Evolutionary conservation across 1,140 invertebrate genomes (phyloP), one percentile per base, ranked within the genome.

Genomic region (Drosophila pandora): DNA sequence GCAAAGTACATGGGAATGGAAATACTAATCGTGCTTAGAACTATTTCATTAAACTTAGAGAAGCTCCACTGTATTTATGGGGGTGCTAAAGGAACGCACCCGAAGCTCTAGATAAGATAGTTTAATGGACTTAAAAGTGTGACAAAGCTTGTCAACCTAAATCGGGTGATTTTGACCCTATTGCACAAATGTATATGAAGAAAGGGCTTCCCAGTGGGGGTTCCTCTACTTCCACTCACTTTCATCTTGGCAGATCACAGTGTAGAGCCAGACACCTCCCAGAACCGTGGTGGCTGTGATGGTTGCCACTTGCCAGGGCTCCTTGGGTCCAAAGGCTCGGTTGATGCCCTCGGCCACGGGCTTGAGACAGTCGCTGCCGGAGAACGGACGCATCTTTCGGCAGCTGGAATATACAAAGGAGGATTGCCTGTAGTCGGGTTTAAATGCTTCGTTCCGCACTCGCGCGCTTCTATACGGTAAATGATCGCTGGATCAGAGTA

Each of bases 261-360:
- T 94, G 91, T 95, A 95, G 2, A 96, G 77, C 93, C 94, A 96
- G 3, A 96, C 93, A 25, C 94, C 84, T 2, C 94, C 93, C 1
- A 96, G 90, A 2, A 96, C 93, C 9, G 94, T 94, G 21, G 94
- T 93, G n/a, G 95, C 94, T 17, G 96, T 96, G 77, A 95, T 94
- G 6, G 94, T 93, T 1, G 94, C 95, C 68, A 96, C 95, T 92
- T 96, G 94, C 95, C 95, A 96, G 77, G 95, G 95, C 90, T 96
- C 95, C 83, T 93, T 94, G 32, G 93, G 93, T 50, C 93, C 92
- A 81, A 96, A 96, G 2, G 93, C 76, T 23, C 92, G 91, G 91
- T 96, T 96, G 6, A 91, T 74, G 47, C 76, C 80, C 52, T 74
- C 76, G 34, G 77, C 62, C 43, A 91, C 60, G 45, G 79, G 60